phyloP scores from a whole-genome alignment of 2,113 vertebrate genomes.

The Eclectus roratus region DNA sequence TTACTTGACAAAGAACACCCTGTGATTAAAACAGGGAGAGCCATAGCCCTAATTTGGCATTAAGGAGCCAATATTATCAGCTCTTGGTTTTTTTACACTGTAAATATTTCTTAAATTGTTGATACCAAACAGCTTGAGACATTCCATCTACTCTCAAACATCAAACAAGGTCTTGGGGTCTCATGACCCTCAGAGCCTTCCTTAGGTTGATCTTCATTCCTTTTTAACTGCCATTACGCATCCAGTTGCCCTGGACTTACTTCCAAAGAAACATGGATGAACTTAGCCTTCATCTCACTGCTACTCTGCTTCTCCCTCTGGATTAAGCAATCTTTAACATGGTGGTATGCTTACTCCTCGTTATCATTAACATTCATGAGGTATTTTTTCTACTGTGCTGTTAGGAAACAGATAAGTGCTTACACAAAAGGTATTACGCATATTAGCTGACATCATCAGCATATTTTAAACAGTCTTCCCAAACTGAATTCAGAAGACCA shows the following conservation, averaged over 20 bases:
- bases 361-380: constrained; percentile 15
- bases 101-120: background rate
- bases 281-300: background rate
- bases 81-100: background rate
- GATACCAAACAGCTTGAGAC: background rate
- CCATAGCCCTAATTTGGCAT: background rate
- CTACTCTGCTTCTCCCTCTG: background rate
- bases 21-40: background rate
- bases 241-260: background rate
- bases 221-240: background rate
- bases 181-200: background rate
- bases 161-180: background rate
- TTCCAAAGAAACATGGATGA: background rate
- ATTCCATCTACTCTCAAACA: background rate
- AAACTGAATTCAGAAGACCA: background rate
- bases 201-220: background rate
- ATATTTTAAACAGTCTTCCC: background rate
- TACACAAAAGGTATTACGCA: background rate
- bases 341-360: background rate
- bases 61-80: background rate
- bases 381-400: constrained; percentile 7
- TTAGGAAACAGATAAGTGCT: constrained; percentile 10
- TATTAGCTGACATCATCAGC: background rate
- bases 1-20: background rate
- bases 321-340: background rate